phyloP scores from a whole-genome alignment of 2,888 invertebrate genomes.

The Epinotia bilunana region DNA sequence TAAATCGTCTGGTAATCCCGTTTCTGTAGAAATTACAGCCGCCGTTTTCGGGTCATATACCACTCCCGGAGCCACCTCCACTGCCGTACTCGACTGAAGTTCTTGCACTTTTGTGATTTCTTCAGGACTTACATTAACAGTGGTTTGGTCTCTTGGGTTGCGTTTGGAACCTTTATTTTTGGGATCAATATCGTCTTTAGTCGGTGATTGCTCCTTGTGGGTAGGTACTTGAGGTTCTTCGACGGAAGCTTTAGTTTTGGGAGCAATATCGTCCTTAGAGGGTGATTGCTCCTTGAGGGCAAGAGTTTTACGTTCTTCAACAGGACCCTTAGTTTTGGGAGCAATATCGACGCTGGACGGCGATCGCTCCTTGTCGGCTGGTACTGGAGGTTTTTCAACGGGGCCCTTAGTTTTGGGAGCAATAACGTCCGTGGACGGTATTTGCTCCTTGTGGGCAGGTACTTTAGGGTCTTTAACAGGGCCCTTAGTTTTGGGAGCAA shows the following conservation, averaged over 20 bases:
- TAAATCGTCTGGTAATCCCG: conserved; percentile 86
- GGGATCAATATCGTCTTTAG: background rate
- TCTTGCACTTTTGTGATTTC: conserved; percentile 36
- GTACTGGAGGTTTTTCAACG: no score
- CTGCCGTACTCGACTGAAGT: conserved; percentile 67
- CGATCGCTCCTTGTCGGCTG: no score
- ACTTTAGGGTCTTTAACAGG: background rate
- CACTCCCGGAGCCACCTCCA: conserved; percentile 88
- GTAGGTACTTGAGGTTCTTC: no score
- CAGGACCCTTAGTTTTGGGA: background rate
- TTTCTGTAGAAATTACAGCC: conserved; percentile 86
- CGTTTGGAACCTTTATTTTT: conserved; percentile 25
- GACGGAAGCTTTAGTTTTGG: conserved; percentile 11
- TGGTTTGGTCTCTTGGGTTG: conserved; percentile 41
- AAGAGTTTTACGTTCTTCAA: background rate
- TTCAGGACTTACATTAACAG: conserved; percentile 35
- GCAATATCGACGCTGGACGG: no score
- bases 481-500: background rate
- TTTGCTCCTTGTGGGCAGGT: no score
- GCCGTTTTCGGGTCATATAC: conserved; percentile 90
- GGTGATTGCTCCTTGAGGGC: background rate
- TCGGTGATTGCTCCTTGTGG: no score
- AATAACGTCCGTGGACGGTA: no score
- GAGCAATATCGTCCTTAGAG: conserved; percentile 26
- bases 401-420: no score